Evolutionary conservation across 2,888 invertebrate genomes (phyloP).

Genomic region (Micropterix aruncella): DNA sequence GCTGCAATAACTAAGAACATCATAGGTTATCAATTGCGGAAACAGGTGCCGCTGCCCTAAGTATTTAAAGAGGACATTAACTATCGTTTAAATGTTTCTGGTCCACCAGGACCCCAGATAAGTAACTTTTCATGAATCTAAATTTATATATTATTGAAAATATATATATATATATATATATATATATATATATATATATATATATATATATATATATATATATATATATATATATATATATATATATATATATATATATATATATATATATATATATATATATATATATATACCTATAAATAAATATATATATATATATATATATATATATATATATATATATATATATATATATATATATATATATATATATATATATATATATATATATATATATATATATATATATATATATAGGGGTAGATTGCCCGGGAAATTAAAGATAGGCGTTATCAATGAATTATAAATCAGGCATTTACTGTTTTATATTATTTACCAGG

Average conservation of each 20-base stretch:
- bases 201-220: background rate
- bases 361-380: constrained; percentile 6
- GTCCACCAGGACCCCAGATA: too few species aligned
- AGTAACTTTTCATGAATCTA: too few species aligned
- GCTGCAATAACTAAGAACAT: too few species aligned
- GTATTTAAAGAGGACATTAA: too few species aligned
- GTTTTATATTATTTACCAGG: background rate
- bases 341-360: constrained; percentile 8
- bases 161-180: too few species aligned
- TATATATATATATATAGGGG: constrained; percentile 4
- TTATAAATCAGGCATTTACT: background rate
- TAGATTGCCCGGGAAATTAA: background rate
- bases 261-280: constrained; percentile 6
- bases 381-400: constrained; percentile 3
- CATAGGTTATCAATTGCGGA: too few species aligned
- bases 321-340: constrained; percentile 8
- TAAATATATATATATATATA: constrained; percentile 7
- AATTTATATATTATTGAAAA: too few species aligned
- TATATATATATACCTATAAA: too few species aligned
- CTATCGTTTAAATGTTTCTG: too few species aligned
- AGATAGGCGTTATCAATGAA: background rate
- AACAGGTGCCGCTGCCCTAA: too few species aligned
- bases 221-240: constrained; percentile 12
- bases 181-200: constrained; percentile 2
- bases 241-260: constrained; percentile 7